Conservation (phyloP, 2,797 vertebrate genomes). For the Pagetopsis macropterus region DNA sequence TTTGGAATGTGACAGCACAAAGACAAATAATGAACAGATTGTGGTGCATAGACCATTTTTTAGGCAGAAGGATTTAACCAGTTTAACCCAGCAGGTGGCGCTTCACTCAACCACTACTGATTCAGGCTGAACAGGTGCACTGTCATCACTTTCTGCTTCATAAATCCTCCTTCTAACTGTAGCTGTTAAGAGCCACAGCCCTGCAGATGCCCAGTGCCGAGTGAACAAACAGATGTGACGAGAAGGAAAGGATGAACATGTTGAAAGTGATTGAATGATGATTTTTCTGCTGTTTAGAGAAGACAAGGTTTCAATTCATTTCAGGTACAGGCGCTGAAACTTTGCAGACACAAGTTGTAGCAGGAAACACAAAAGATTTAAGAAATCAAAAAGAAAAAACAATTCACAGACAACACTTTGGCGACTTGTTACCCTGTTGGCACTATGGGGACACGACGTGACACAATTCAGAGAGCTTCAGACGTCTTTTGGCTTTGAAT, state of each 20-base stretch:
- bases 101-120: conserved; percentile 33
- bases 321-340: conserved; percentile 15
- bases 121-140: conserved; percentile 3
- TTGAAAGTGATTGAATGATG: conserved; percentile 20
- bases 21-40: conserved; percentile 9
- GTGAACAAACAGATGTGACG: conserved; percentile 10
- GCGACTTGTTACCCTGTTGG: conserved; percentile 73
- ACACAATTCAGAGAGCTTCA: conserved; percentile 49
- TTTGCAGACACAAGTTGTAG: conserved; percentile 33
- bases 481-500: conserved; percentile 41
- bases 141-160: conserved; percentile 8
- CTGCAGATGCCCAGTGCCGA: conserved; percentile 7
- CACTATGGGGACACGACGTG: conserved; percentile 54
- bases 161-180: conserved; percentile 20
- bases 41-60: conserved; percentile 31
- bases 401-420: conserved; percentile 79
- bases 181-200: background rate
- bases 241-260: conserved; percentile 20
- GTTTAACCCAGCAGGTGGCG: conserved; percentile 63
- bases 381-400: conserved; percentile 61
- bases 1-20: conserved; percentile 6
- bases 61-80: conserved; percentile 12
- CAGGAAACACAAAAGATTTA: conserved; percentile 49
- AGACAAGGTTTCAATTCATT: conserved; percentile 20
- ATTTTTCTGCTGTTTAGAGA: conserved; percentile 29